Base-by-base conservation (phyloP, 2,888 invertebrate genomes). In the Lepetodrilus schrolli region DNA sequence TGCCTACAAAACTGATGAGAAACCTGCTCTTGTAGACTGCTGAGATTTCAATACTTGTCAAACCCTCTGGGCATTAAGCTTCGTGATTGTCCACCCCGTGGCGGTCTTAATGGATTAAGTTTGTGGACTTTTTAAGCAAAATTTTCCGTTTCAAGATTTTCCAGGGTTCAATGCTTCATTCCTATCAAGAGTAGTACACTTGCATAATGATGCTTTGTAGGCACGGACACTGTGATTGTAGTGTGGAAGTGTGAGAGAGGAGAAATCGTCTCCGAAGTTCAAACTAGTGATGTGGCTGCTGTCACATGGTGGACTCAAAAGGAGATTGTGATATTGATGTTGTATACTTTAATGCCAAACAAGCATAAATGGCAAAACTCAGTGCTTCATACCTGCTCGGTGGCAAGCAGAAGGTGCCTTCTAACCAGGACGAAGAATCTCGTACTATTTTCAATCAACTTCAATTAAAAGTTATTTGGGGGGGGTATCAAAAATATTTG, bases 281-380 rank as follows among this genome's bases (percentile, higher is more conserved):
- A 26, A 34, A 58, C 58, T 30, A 58, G 30, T 58, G 58, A 34
- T 58, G 30, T 34, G 58, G 10, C 58, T 34, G 34, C 17, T 58
- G 58, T 58, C 58, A 34, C 34, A 30, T 13, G 26, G 1, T 17
- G 17, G 34, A 58, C 34, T 58, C 58, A 30, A 34, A 58, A 58
- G 58, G 58, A 58, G 34, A 58, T 34, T 58, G 58, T 58, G 58
- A 58, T 58, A 58, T 58, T 58, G 58, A 58, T 58, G 58, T 58
- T 58, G 58, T 58, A 30, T 58, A 58, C 30, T 58, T 58, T 26
- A 58, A 58, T 58, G 58, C 58, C 58, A 58, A 58, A 58, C 58
- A 58, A 58, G 34, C 58, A 58, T 58, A 58, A 58, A 58, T 58
- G 58, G 58, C 58, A 58, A 58, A 48, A 58, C 58, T 58, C 58